Percentiles rank a stretch among this genome's conserved stretches.
These are phyloP conservation scores for Dinomys branickii DNA, from an alignment of 2,113 vertebrate genomes.

Conservation along the genomic window DNA sequence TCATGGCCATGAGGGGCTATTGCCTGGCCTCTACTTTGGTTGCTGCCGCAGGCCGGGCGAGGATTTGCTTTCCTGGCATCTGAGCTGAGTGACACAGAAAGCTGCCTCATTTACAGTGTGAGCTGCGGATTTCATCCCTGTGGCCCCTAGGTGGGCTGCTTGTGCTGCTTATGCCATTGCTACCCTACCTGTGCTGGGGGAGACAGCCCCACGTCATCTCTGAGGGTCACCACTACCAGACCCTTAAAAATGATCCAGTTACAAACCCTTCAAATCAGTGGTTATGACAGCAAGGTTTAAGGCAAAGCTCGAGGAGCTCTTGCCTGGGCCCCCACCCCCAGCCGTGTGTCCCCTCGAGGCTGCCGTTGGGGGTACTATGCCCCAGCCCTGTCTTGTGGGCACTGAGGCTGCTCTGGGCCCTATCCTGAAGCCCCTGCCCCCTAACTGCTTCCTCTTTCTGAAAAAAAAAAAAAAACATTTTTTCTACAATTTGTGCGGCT, in stretches of 20 bases:
- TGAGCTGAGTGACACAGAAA: neutral
- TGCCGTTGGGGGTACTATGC: neutral
- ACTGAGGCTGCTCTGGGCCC: too few species aligned
- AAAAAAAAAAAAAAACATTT: conserved; percentile 79
- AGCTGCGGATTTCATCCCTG: neutral
- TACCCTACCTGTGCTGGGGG: neutral
- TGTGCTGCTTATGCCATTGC: neutral
- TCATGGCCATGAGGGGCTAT: neutral
- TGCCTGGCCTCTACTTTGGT: neutral
- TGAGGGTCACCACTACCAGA: rapidly evolving
- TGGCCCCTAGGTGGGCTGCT: neutral
- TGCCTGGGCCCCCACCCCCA: neutral
- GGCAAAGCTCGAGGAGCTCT: neutral
- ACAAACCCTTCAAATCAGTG: conserved; percentile 29
- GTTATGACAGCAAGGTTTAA: conserved; percentile 9
- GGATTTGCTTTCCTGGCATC: neutral
- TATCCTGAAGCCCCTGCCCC: conserved; percentile 53
- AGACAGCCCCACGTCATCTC: neutral
- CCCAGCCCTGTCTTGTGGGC: neutral
- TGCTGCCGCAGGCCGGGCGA: neutral
- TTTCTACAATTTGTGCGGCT: conserved; percentile 86
- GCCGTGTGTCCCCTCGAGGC: neutral
- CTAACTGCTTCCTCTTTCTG: conserved; percentile 77
- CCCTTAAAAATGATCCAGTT: neutral
- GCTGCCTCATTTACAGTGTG: neutral